Evolutionary conservation across 1,140 invertebrate genomes (phyloP), one percentile per base, ranked within the genome.

Genomic region (Sycophaga agraensis): DNA sequence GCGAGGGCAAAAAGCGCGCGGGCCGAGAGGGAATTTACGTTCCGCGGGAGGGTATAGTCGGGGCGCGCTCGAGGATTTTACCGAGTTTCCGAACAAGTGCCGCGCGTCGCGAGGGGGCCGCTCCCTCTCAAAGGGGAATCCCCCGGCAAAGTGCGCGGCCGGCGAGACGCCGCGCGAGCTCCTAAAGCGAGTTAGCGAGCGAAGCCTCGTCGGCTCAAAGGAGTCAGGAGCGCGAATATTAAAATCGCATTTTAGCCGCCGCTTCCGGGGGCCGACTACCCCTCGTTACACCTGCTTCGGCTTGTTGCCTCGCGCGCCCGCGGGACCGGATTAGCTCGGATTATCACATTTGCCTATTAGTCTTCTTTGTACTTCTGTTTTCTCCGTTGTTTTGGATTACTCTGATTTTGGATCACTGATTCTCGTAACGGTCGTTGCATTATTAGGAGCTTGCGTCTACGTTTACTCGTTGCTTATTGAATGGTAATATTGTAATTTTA

Each of bases 181-280:
- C 57, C 53, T 74, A 31, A 73, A 77, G 68, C 68, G 68, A 71
- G 72, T 77, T 77, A 76, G 71, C 66, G 66, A 72, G 16, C 40
- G 16, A 14, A 14, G 21, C 67, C 28, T 4, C 4, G 5, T 31
- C 11, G 28, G 58, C 65, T 76, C 73, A 75, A 75, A 75, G 73
- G 73, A 70, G 67, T 66, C 49, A n/a, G 9, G 24, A 21, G 43
- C 63, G 69, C 67, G 68, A 74, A 75, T 74, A 75, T 75, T 74
- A 73, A 75, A 76, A 75, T 76, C 70, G 72, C 70, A 76, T 75
- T 76, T 75, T 71, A 31, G 28, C 28, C 28, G 54, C 70, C 65
- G 62, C 63, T 62, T 62, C 60, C 64, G 65, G 71, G 66, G 64
- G 68, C 70, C 67, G 70, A 72, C 69, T 72, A 62, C 55, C 61